Evolutionary conservation across 1,140 invertebrate species (phyloP).

Genomic region (Chironomus tepperi): DNA sequence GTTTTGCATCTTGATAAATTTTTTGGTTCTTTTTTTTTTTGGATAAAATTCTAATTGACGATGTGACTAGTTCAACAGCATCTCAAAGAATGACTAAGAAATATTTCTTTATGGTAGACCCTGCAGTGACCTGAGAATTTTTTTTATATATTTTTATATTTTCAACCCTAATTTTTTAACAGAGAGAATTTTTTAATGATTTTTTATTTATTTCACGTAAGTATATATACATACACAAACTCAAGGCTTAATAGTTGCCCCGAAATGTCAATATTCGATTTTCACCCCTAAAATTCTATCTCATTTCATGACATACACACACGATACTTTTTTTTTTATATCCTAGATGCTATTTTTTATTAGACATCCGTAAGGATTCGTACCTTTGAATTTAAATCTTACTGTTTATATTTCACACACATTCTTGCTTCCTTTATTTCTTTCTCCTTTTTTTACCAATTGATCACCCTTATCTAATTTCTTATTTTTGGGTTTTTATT

Average conservation of each 20-base stretch:
- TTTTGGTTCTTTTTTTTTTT: background rate
- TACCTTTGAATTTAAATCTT: background rate
- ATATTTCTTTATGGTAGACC: background rate
- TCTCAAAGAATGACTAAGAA: conserved; percentile 12
- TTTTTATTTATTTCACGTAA: background rate
- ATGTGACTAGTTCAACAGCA: conserved; percentile 17
- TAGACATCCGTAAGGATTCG: background rate
- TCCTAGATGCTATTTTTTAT: background rate
- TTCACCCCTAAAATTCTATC: background rate
- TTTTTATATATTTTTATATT: background rate
- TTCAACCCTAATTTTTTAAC: conserved; percentile 5
- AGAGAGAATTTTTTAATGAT: conserved; percentile 16
- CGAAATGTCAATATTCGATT: conserved; percentile 18
- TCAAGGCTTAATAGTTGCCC: conserved; percentile 3
- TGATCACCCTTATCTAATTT: conserved; percentile 12
- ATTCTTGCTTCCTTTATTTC: background rate
- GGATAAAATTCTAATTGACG: background rate
- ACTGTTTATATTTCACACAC: conserved; percentile 6
- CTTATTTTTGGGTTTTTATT: background rate
- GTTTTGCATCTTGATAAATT: conserved; percentile 5
- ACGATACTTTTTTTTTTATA: background rate
- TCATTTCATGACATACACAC: background rate
- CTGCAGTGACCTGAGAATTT: background rate
- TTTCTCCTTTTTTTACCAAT: background rate
- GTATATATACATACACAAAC: background rate